These are phyloP conservation scores for Stegostoma tigrinum DNA, from an alignment of 2,113 vertebrate genomes.

Conservation along the genomic window DNA sequence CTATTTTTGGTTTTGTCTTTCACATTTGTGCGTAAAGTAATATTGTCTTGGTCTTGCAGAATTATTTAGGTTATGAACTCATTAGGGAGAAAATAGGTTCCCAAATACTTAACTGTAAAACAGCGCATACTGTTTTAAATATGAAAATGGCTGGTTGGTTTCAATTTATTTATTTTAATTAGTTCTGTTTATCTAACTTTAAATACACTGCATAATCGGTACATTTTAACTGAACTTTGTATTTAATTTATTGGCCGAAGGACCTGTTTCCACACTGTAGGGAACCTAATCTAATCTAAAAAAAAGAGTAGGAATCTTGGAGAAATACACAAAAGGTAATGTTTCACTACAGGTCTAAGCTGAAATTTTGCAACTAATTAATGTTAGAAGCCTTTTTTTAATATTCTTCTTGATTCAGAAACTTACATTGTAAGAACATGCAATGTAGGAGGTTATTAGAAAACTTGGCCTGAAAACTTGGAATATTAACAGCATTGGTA, in stretches of 20 bases:
- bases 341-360: background rate
- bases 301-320: background rate
- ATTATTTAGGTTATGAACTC: background rate
- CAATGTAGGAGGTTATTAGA: background rate
- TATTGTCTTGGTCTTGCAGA: background rate
- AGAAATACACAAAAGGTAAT: background rate
- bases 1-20: constrained; percentile 23
- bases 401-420: background rate
- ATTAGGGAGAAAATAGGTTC: background rate
- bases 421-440: background rate
- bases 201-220: background rate
- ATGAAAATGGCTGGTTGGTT: background rate
- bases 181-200: background rate
- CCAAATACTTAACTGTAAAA: background rate
- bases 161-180: background rate
- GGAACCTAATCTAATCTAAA: too few species aligned
- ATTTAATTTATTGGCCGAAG: background rate
- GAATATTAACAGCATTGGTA: background rate
- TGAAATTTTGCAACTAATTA: background rate
- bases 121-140: background rate
- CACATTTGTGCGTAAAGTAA: background rate
- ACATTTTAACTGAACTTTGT: background rate
- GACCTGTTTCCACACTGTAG: too few species aligned
- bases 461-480: background rate
- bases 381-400: background rate